Percentiles rank a stretch among this genome's conserved stretches.
phyloP scores from a whole-genome alignment of 2,113 vertebrate species.

The Plecturocebus donacophilus region DNA sequence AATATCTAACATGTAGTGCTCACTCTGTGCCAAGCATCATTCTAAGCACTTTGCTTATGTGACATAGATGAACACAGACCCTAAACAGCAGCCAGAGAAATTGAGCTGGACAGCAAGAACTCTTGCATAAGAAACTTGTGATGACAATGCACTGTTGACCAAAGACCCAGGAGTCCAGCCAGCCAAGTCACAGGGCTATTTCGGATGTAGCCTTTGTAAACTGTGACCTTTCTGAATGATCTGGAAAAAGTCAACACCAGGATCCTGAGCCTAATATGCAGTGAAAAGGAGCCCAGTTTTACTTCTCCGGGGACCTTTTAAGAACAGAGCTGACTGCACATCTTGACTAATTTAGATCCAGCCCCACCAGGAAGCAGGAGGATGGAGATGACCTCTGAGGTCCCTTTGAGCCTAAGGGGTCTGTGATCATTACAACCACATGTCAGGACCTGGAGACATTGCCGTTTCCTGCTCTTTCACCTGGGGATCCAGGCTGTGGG shows the following conservation, averaged over 20 bases:
- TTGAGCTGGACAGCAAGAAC: neutral
- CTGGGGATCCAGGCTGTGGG: neutral
- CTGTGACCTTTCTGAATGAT: neutral
- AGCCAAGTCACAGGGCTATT: neutral
- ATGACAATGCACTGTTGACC: neutral
- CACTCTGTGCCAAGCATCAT: accelerated
- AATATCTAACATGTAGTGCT: accelerated
- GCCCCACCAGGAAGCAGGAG: slow-evolving; percentile 22
- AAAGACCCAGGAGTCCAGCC: neutral
- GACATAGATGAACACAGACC: neutral
- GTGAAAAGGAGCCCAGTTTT: neutral
- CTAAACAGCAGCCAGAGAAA: neutral
- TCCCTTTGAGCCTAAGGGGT: neutral
- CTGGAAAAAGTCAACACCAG: neutral
- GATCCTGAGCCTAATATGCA: neutral
- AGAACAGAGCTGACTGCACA: neutral
- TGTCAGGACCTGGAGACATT: slow-evolving; percentile 49
- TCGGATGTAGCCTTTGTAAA: neutral
- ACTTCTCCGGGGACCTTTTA: neutral
- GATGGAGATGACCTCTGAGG: slow-evolving; percentile 44
- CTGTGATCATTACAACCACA: slow-evolving; percentile 60
- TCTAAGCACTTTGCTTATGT: neutral
- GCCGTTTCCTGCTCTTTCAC: slow-evolving; percentile 28
- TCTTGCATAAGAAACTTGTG: neutral
- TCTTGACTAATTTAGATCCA: slow-evolving; percentile 53